Conservation (phyloP, 2,888 invertebrate genomes). For the Octodonta nipae region DNA sequence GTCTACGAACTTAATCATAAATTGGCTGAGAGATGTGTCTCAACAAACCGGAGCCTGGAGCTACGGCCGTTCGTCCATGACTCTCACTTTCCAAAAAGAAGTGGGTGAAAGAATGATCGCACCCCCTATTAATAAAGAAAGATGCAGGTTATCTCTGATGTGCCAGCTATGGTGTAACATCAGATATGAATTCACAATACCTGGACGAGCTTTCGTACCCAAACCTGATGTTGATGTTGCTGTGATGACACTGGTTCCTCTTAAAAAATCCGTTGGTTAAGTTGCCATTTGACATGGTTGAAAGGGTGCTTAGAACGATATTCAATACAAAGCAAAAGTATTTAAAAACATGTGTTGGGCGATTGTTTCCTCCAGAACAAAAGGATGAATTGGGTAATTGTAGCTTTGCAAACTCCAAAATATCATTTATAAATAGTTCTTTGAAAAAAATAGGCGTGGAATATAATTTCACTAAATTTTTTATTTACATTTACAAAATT, state of each 20-base stretch:
- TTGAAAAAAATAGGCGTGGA: too few species aligned
- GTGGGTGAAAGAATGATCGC: slow-evolving; percentile 88
- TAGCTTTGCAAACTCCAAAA: too few species aligned
- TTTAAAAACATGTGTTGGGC: slow-evolving; percentile 52
- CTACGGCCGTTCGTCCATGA: slow-evolving; percentile 73
- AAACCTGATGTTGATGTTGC: slow-evolving; percentile 94
- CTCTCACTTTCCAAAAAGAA: slow-evolving; percentile 94
- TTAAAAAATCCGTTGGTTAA: slow-evolving; percentile 54
- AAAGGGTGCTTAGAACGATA: slow-evolving; percentile 75
- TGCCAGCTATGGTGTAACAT: slow-evolving; percentile 85
- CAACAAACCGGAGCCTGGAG: slow-evolving; percentile 61
- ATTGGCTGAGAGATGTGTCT: slow-evolving; percentile 74
- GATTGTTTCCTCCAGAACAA: slow-evolving; percentile 60
- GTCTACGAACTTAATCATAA: slow-evolving; percentile 81
- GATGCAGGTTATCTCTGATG: slow-evolving; percentile 83
- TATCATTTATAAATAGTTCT: too few species aligned
- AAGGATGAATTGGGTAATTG: slow-evolving; percentile 51
- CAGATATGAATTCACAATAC: slow-evolving; percentile 70
- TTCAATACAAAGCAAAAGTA: slow-evolving; percentile 84
- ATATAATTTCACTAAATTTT: too few species aligned
- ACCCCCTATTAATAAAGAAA: slow-evolving; percentile 47
- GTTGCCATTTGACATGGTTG: slow-evolving; percentile 70
- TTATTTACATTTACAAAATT: too few species aligned
- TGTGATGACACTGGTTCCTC: slow-evolving; percentile 76
- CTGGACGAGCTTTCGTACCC: slow-evolving; percentile 81